phyloP scores from a whole-genome alignment of 2,797 vertebrate species.

The Corythornis leucogaster region DNA sequence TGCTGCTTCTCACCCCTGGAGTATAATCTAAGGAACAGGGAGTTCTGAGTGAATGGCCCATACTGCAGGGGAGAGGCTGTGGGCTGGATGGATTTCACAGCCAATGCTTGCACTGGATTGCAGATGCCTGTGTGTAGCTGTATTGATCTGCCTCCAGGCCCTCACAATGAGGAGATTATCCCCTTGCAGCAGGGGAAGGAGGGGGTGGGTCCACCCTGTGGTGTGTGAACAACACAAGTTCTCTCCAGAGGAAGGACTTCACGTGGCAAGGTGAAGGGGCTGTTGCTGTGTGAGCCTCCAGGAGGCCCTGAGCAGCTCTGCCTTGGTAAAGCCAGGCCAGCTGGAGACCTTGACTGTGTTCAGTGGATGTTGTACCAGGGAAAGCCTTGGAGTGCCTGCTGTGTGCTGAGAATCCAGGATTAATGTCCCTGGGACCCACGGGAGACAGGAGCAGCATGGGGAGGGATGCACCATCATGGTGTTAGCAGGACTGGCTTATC shows the following conservation, averaged over 20 bases:
- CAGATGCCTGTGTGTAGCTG: neutral
- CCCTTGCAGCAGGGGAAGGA: neutral
- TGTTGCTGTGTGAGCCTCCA: neutral
- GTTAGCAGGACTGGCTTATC: neutral
- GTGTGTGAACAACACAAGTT: neutral
- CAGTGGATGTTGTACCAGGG: neutral
- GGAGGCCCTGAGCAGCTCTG: neutral
- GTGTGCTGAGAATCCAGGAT: neutral
- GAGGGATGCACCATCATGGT: neutral
- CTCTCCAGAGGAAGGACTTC: neutral
- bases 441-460: neutral
- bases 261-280: neutral
- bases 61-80: neutral
- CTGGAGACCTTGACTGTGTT: neutral
- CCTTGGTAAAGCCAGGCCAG: neutral
- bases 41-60: neutral
- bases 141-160: neutral
- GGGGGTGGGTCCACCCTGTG: neutral
- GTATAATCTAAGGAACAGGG: neutral
- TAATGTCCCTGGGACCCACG: fast-evolving
- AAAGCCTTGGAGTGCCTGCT: neutral
- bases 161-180: neutral
- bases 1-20: neutral
- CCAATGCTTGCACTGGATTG: neutral
- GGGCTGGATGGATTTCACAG: neutral